Percentiles rank a stretch among this genome's conserved stretches.
Evolutionary conservation across 2,888 invertebrate genomes (phyloP).

Genomic region (Anoncus sp.): DNA sequence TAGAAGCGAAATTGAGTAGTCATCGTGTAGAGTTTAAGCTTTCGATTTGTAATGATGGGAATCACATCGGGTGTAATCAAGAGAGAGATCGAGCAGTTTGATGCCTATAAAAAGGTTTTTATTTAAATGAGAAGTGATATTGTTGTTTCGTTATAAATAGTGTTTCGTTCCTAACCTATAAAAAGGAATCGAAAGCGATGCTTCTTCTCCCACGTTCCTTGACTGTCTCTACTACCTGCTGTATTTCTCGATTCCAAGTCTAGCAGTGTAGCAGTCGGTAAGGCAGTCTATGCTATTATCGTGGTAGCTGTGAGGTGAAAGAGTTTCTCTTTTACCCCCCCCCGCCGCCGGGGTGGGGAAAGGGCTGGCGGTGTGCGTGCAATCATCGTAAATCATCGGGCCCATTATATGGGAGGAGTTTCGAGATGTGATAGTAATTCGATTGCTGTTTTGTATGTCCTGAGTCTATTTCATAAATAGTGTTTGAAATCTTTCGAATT

Average conservation of each 20-base stretch:
- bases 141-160: neutral
- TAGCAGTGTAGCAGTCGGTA: slow-evolving; percentile 5
- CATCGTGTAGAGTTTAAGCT: slow-evolving; percentile 54
- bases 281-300: neutral
- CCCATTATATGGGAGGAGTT: no score
- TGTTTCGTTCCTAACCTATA: slow-evolving; percentile 16
- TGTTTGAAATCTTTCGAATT: no score
- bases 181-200: slow-evolving; percentile 27
- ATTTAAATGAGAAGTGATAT: neutral
- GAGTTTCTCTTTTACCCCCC: slow-evolving; percentile 6
- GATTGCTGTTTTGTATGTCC: no score
- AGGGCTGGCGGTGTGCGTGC: no score
- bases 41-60: slow-evolving; percentile 37
- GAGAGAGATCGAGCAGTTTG: slow-evolving; percentile 1
- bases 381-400: no score
- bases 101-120: slow-evolving; percentile 35
- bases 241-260: neutral
- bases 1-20: slow-evolving; percentile 59
- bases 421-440: no score
- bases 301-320: neutral
- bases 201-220: slow-evolving; percentile 19
- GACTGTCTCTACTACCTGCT: neutral
- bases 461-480: no score
- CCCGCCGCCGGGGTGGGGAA: no score
- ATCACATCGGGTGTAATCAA: neutral